Base-by-base conservation (phyloP, 2,797 vertebrate species). In the Rhinella marina region DNA sequence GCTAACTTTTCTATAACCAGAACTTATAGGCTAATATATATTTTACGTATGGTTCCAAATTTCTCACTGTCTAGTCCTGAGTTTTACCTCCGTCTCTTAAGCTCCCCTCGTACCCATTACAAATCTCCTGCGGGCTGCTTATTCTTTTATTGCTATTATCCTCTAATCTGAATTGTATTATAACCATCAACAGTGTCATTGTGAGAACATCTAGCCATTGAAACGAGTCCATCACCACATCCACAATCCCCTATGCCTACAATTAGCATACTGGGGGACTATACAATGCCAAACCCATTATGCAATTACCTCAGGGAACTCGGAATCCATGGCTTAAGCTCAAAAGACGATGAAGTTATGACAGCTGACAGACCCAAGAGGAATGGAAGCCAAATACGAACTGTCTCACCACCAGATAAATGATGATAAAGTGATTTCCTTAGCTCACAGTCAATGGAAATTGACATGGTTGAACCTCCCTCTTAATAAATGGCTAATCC, bases 401-500 rank as follows among this genome's bases (percentile, higher is more conserved):
- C 92, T 93, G 93, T 96, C 96, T 95, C 91, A 94, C 94, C 91
- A 86, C 93, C 93, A 94, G 97, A 98, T 97, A 99, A 98, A 99
- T 95, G 97, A 99, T 99, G 98, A 99, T 99, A 98, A 99, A 99
- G 98, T 97, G 97, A 96, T 97, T 94, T 95, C 95, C 94, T 94
- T 93, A 93, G 95, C 95, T 95, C 91, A 94, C 93, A 93, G 96
- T 96, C 96, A 95, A 96, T 95, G 94, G 94, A 94, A 95, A 94
- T 94, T 96, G 97, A 97, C 96, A 95, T 94, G 96, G 95, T 95
- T 93, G 95, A 94, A 94, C 93, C 93, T 96, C 95, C 93, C 95
- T 94, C 93, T 96, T 96, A 98, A 98, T 97, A 97, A 97, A 95
- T 92, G 93, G 93, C 90, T 94, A 91, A 93, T 92, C 93, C 94